Evolutionary conservation across 2,797 vertebrate species (phyloP).

Genomic region (Myotis vivesi): DNA sequence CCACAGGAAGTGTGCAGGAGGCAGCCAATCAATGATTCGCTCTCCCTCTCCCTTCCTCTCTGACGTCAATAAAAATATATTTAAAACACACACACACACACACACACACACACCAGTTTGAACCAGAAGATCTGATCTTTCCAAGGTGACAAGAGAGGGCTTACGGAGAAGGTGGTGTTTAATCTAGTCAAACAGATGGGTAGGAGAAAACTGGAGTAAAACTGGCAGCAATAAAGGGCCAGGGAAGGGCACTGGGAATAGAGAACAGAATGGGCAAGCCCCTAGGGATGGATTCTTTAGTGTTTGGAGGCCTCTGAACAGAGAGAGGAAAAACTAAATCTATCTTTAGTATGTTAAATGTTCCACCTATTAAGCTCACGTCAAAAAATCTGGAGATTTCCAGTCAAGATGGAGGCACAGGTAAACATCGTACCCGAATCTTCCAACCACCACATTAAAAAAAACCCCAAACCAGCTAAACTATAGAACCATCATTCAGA

Average conservation of each 20-base stretch:
- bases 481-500: background rate
- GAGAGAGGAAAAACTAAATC: background rate
- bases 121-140: too few species aligned
- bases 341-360: background rate
- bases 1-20: too few species aligned
- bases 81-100: too few species aligned
- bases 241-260: background rate
- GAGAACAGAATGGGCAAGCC: accelerated
- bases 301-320: background rate
- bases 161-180: background rate
- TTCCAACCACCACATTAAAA: background rate
- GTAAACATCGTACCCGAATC: background rate
- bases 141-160: background rate
- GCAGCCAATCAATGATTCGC: too few species aligned
- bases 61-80: too few species aligned
- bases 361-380: accelerated
- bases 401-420: background rate
- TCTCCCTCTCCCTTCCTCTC: too few species aligned
- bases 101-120: accelerated
- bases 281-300: background rate
- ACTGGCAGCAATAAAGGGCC: background rate
- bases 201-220: background rate
- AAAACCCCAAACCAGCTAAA: background rate
- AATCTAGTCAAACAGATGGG: background rate
- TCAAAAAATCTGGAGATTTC: background rate